phyloP scores from a whole-genome alignment of 1,140 invertebrate species.

The Aphaenogaster ashmeadi region DNA sequence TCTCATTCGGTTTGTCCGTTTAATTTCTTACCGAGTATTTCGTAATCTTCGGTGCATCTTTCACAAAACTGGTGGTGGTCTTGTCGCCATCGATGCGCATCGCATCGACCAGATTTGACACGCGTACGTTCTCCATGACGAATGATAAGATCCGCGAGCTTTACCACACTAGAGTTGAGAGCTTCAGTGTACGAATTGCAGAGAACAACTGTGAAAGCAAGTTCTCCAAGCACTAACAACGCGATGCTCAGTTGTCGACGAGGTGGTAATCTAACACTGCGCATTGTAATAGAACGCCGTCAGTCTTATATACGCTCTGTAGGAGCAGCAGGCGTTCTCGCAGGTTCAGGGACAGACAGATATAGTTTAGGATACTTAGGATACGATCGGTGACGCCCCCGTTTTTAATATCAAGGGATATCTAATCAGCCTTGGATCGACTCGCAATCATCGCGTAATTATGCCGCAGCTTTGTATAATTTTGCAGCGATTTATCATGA shows the following conservation, averaged over 20 bases:
- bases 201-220: constrained; percentile 18
- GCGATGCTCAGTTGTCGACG: constrained; percentile 70
- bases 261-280: constrained; percentile 81
- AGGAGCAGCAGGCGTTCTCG: constrained; percentile 81
- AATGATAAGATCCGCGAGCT: not conserved
- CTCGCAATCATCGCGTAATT: not conserved
- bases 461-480: constrained; percentile 24
- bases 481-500: constrained; percentile 10
- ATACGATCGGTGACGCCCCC: constrained; percentile 43
- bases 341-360: constrained; percentile 81
- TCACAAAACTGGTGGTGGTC: constrained; percentile 76
- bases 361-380: constrained; percentile 73
- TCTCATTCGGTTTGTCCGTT: not conserved
- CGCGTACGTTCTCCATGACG: constrained; percentile 69
- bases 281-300: constrained; percentile 81
- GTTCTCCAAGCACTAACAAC: constrained; percentile 49
- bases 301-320: constrained; percentile 83
- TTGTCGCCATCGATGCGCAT: constrained; percentile 70
- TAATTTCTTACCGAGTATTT: constrained; percentile 82
- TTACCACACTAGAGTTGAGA: not conserved
- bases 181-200: constrained; percentile 16
- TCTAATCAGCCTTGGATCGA: constrained; percentile 6
- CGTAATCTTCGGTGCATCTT: constrained; percentile 78
- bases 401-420: constrained; percentile 43
- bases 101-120: constrained; percentile 31